phyloP scores from a whole-genome alignment of 92 coral and sea anemone species.

The Muricea muricata region DNA sequence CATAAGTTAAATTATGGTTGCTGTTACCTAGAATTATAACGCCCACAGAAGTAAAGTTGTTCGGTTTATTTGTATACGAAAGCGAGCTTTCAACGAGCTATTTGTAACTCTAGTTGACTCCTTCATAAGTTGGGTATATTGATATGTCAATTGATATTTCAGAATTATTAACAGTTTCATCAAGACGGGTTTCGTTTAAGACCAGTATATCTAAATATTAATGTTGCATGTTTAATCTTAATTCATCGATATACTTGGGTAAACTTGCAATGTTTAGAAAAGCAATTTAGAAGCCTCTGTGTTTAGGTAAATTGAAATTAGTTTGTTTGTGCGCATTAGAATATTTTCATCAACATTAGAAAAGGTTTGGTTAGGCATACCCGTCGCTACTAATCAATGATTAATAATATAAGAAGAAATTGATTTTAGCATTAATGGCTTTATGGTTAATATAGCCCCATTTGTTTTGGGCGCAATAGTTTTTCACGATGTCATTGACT shows the following conservation, averaged over 20 bases:
- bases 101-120: not conserved
- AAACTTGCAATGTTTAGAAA: slow-evolving; percentile 31
- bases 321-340: not conserved
- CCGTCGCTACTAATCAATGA: not conserved
- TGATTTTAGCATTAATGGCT: slow-evolving; percentile 7
- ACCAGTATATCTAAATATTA: not conserved
- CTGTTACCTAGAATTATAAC: no score
- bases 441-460: slow-evolving; percentile 8
- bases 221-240: not conserved
- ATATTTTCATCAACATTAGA: not conserved
- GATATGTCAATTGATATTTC: not conserved
- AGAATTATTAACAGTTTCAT: not conserved
- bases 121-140: not conserved
- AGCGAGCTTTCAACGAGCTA: no score
- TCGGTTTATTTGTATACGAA: no score
- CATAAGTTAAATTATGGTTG: no score
- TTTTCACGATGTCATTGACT: slow-evolving; percentile 34
- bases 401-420: not conserved
- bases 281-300: slow-evolving; percentile 37
- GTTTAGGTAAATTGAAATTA: slow-evolving; percentile 6
- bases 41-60: no score
- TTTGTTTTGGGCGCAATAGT: not conserved
- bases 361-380: not conserved
- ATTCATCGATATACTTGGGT: slow-evolving; percentile 17
- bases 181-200: slow-evolving; percentile 6